These are phyloP conservation scores for Rhagium mordax DNA, from an alignment of 2,888 invertebrate species.

Conservation along the genomic window DNA sequence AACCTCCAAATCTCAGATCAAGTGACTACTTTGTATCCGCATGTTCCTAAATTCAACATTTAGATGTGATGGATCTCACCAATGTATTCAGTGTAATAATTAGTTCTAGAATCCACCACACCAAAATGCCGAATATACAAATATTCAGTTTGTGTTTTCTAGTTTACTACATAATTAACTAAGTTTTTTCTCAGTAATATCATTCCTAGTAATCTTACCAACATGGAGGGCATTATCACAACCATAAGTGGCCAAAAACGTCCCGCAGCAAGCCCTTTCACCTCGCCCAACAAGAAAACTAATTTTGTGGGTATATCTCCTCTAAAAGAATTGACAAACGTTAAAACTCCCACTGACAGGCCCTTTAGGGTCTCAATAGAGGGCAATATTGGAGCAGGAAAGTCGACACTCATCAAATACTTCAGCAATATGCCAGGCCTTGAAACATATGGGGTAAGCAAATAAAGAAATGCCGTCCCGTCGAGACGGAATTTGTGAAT, in stretches of 20 bases:
- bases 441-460: constrained; percentile 67
- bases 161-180: background rate
- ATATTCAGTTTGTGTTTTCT: too few relatives aligned
- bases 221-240: constrained; percentile 63
- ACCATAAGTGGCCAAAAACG: constrained; percentile 55
- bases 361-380: constrained; percentile 69
- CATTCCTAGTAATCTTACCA: constrained; percentile 20
- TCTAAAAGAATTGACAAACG: constrained; percentile 61
- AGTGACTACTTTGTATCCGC: too few relatives aligned
- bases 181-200: background rate
- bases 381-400: constrained; percentile 71
- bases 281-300: constrained; percentile 56
- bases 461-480: constrained; percentile 5
- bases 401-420: constrained; percentile 68
- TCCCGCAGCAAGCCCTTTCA: constrained; percentile 53
- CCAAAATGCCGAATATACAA: too few relatives aligned
- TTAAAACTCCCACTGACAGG: constrained; percentile 62
- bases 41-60: too few relatives aligned
- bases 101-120: too few relatives aligned
- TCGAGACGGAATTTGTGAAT: too few relatives aligned
- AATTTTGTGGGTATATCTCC: constrained; percentile 65
- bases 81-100: too few relatives aligned
- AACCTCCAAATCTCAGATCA: too few relatives aligned
- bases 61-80: too few relatives aligned
- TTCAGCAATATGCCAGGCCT: constrained; percentile 65